These are phyloP conservation scores for Aplidium turbinatum DNA, from an alignment of 23 tunicate genomes.

Conservation along the genomic window DNA sequence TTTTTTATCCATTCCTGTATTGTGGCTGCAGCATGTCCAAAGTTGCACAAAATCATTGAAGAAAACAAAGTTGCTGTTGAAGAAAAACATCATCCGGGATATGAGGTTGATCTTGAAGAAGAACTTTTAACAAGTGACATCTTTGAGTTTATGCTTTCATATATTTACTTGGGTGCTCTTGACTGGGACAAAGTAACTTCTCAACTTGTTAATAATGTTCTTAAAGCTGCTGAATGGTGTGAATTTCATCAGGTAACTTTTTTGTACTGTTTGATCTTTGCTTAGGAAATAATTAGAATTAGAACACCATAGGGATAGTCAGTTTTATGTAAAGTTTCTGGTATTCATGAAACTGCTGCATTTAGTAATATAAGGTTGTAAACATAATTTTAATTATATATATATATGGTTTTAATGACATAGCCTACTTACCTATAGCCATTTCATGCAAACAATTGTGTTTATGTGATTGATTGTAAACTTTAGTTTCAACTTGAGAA, in stretches of 20 bases:
- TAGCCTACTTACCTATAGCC: too few relatives aligned
- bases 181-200: slow-evolving; percentile 30
- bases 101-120: slow-evolving; percentile 1
- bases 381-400: too few relatives aligned
- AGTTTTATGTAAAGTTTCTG: too few relatives aligned
- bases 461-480: too few relatives aligned
- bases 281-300: too few relatives aligned
- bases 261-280: too few relatives aligned
- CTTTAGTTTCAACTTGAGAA: too few relatives aligned
- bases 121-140: slow-evolving; percentile 21
- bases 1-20: slow-evolving; percentile 64
- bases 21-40: slow-evolving; percentile 80
- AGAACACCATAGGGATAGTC: too few relatives aligned
- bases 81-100: background rate
- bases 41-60: slow-evolving; percentile 44
- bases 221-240: slow-evolving; percentile 54
- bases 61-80: background rate
- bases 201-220: slow-evolving; percentile 16
- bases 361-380: too few relatives aligned
- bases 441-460: too few relatives aligned
- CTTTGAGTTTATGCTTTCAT: slow-evolving; percentile 40
- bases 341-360: too few relatives aligned
- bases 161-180: slow-evolving; percentile 44
- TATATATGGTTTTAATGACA: too few relatives aligned
- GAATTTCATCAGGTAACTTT: slow-evolving; percentile 52